Evolutionary conservation across 2,113 vertebrate genomes (phyloP).

Genomic region (Bufo bufo): DNA sequence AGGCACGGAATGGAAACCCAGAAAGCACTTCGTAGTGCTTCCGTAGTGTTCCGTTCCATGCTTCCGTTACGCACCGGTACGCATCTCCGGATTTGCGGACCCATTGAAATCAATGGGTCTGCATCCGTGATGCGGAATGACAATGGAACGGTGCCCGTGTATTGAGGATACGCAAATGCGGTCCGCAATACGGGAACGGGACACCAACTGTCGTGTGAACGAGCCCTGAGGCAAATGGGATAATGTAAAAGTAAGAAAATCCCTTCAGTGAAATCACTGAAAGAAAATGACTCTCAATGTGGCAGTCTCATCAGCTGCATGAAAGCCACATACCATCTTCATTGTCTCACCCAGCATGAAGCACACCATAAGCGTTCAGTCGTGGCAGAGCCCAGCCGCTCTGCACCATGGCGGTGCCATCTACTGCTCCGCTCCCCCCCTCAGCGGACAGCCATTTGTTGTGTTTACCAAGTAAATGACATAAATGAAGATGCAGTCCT

Average conservation of each 20-base stretch:
- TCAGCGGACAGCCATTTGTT: constrained; percentile 72
- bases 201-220: neutral
- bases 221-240: neutral
- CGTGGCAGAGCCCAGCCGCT: neutral
- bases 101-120: no score
- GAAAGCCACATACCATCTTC: neutral
- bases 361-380: neutral
- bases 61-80: no score
- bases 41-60: no score
- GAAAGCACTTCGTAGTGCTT: no score
- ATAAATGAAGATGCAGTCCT: constrained; percentile 69
- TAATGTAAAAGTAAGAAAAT: neutral
- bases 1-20: no score
- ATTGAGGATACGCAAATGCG: no score
- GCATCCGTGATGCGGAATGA: no score
- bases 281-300: constrained; percentile 11
- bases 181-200: neutral
- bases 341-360: constrained; percentile 28
- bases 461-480: constrained; percentile 73
- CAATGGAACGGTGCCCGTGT: no score
- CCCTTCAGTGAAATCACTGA: constrained; percentile 4
- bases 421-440: constrained; percentile 58
- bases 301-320: neutral
- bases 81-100: no score
- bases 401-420: constrained; percentile 46